Evolutionary conservation across 1,140 invertebrate genomes (phyloP), one percentile per base, ranked within the genome.

Genomic region (Diprion similis): DNA sequence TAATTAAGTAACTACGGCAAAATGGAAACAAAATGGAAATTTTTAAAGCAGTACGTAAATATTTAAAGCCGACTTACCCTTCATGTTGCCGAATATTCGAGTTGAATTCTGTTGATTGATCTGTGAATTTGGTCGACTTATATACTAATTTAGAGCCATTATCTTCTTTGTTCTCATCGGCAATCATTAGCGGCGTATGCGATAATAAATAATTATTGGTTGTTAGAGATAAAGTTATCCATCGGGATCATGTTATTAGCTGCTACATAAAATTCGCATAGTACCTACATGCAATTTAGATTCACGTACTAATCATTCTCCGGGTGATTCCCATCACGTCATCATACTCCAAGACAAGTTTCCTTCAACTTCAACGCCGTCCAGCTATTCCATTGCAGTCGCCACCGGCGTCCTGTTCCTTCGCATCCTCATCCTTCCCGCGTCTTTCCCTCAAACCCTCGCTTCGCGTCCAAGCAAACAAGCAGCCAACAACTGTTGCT

Each of bases 401-500:
- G 24, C 51, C 51, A 59, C 51, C n/a, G n/a, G n/a, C n/a, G n/a
- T 59, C 51, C 51, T 9, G n/a, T 59, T 59, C 51, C 51, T 17
- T 59, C 11, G 11, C n/a, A 15, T 59, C 51, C 51, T 59, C 51
- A 13, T 15, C 51, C 51, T 59, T 59, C 51, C 24, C 24, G 24
- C 24, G 24, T 37, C 24, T 37, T 6, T 37, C 24, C 24, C 24
- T 37, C 24, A 37, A 37, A 37, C 24, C 24, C 24, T 37, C 24
- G 24, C 24, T 37, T 1, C 51, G 51, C 11, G 51, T 59, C 51
- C 51, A 17, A 59, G 51, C 51, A 59, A 59, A 75, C 70, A 66
- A 75, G 68, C 73, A 71, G 70, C 65, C 73, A 75, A 75, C 73
- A 75, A 75, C 73, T 75, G 73, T 75, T 75, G 73, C 73, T 75